These are phyloP conservation scores for Petaurus breviceps DNA, from an alignment of 2,113 vertebrate species.

Conservation along the genomic window DNA sequence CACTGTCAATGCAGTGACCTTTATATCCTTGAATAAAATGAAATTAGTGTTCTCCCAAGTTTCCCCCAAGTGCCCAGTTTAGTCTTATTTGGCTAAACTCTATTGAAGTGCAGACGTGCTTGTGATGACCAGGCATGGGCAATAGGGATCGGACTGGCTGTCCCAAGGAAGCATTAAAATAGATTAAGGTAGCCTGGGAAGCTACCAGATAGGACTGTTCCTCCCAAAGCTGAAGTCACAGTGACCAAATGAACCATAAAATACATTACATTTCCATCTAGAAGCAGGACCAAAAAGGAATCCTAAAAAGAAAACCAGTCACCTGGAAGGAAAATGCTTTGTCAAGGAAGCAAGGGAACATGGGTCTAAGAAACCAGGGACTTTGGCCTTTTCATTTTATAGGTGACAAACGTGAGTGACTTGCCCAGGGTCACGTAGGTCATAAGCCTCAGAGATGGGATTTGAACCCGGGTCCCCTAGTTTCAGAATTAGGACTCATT, in stretches of 20 bases:
- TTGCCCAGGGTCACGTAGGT: not conserved
- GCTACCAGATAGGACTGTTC: slow-evolving; percentile 40
- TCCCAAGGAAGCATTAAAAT: slow-evolving; percentile 62
- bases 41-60: slow-evolving; percentile 56
- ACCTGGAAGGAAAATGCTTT: slow-evolving; percentile 36
- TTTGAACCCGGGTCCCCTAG: not conserved
- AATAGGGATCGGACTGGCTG: slow-evolving; percentile 46
- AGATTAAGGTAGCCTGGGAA: slow-evolving; percentile 42
- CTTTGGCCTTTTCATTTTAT: not conserved
- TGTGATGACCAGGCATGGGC: slow-evolving; percentile 55
- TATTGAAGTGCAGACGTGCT: slow-evolving; percentile 42
- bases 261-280: slow-evolving; percentile 16
- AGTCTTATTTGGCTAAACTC: slow-evolving; percentile 36
- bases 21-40: slow-evolving; percentile 65
- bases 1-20: slow-evolving; percentile 58
- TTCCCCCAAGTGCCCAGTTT: slow-evolving; percentile 44
- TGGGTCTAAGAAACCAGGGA: not conserved
- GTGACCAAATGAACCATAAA: slow-evolving; percentile 24
- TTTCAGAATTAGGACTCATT: not conserved
- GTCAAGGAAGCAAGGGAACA: not conserved
- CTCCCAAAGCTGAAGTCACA: slow-evolving; percentile 44
- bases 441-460: not conserved
- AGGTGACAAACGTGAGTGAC: not conserved
- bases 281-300: slow-evolving; percentile 11
- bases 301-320: not conserved